Evolutionary conservation across 2,113 vertebrate species (phyloP).

Genomic region (Pandion haliaetus): DNA sequence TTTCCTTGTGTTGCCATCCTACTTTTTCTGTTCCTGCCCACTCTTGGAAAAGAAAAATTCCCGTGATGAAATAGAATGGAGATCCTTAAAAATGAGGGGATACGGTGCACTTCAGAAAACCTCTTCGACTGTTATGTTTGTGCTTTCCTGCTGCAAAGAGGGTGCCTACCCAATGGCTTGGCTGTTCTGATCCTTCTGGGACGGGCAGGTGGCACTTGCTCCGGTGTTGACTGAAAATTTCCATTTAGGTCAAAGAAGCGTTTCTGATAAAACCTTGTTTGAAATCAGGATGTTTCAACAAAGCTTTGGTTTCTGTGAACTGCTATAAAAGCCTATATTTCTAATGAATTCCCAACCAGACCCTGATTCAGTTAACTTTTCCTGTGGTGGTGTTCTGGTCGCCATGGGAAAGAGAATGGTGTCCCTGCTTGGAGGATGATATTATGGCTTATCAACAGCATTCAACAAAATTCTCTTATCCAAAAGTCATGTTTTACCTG

Average conservation of each 20-base stretch:
- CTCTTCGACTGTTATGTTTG: rapidly evolving
- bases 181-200: background rate
- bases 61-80: background rate
- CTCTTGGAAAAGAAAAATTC: background rate
- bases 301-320: background rate
- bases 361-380: background rate
- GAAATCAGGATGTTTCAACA: background rate
- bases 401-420: background rate
- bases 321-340: background rate
- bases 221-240: background rate
- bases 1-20: background rate
- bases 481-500: background rate
- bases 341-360: background rate
- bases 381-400: background rate
- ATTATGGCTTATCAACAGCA: background rate
- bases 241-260: background rate
- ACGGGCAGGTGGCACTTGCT: background rate
- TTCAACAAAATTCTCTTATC: background rate
- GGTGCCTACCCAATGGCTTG: background rate
- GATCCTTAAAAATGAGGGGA: background rate
- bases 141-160: background rate
- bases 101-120: background rate
- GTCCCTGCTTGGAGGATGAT: background rate
- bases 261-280: background rate
- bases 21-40: background rate